Base-by-base conservation (phyloP, 2,113 vertebrate genomes). In the Rattus rattus region DNA sequence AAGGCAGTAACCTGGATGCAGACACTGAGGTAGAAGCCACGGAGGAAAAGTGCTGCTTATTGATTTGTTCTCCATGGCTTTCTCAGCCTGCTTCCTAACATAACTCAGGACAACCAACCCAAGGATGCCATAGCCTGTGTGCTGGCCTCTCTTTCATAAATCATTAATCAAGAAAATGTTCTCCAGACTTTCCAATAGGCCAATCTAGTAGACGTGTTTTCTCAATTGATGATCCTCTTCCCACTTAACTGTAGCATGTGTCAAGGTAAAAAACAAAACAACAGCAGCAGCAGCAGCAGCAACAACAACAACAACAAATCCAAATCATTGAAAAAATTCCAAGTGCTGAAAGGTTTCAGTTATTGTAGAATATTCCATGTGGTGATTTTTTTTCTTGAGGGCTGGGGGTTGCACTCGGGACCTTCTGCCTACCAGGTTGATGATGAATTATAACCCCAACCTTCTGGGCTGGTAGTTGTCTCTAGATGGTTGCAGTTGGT, bases 391-490 rank as follows among this genome's bases (percentile, higher is more conserved):
- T 6, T 54, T 33, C 28, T 86, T 36, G 24, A 49, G 61, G 59
- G 7, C 12, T 69, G 61, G 28, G 20, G 1, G 14, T 39, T 47
- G 52, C 10, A n/a, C 8, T 28, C 14, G 4, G 14, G 22, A 49
- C 43, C 30, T 67, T 59, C 13, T 52, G 20, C 13, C 11, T 67
- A 2, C 26, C 43, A 36, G 16, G 49, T 49, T 79, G 54, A 22
- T 16, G 8, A 76, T 47, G 22, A 70, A 39, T 28, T 47, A 36
- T 0, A 7, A 0, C 3, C 12, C 54, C 0, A 1, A 20, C 26
- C 63, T 1, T 43, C 81, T 52, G 3, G 59, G 47, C 7, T 87
- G 39, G 2, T 24, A 43, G 49, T 43, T 76, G 72, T 61, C 26
- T 10, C 24, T 43, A 28, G 43, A 36, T 22, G 12, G 8, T 52